A percentile compares a stretch with the other conserved stretches of the same genome.
Evolutionary conservation across 1,140 invertebrate species (phyloP).

Genomic region (Nylanderia fulva): DNA sequence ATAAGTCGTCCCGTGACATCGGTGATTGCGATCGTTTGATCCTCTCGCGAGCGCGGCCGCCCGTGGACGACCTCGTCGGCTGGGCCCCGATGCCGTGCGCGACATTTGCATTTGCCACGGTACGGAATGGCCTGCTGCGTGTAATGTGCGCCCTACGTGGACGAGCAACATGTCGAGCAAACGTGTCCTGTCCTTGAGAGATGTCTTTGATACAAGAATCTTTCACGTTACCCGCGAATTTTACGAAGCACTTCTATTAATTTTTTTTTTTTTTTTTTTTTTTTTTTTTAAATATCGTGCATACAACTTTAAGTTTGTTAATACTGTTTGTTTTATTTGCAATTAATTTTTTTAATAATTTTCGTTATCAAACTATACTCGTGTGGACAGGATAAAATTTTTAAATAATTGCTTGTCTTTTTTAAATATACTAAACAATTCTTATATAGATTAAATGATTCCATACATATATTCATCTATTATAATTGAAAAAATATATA

Average conservation of each 20-base stretch:
- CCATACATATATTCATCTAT: background rate
- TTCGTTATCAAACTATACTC: background rate
- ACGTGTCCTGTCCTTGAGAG: background rate
- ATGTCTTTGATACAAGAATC: background rate
- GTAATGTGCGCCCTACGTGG: conserved; percentile 54
- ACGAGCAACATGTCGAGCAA: background rate
- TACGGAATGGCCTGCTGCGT: conserved; percentile 27
- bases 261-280: conserved; percentile 1
- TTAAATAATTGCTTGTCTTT: background rate
- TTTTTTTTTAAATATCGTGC: background rate
- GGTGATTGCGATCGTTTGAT: conserved; percentile 74
- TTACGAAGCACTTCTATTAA: background rate
- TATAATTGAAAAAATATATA: background rate
- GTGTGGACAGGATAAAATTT: background rate
- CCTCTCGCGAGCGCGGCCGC: conserved; percentile 28
- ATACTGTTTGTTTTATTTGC: background rate
- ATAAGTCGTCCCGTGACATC: conserved; percentile 74
- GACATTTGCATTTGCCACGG: conserved; percentile 73
- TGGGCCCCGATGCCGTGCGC: conserved; percentile 30
- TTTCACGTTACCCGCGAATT: background rate
- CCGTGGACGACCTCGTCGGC: background rate
- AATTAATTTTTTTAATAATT: background rate
- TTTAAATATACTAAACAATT: no score
- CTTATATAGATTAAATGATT: no score
- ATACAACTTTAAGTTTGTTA: background rate